Percentiles rank a stretch among this genome's conserved stretches.
phyloP scores from a whole-genome alignment of 53 echinoderm and acorn worm genomes.

The Mesocentrotus franciscanus region DNA sequence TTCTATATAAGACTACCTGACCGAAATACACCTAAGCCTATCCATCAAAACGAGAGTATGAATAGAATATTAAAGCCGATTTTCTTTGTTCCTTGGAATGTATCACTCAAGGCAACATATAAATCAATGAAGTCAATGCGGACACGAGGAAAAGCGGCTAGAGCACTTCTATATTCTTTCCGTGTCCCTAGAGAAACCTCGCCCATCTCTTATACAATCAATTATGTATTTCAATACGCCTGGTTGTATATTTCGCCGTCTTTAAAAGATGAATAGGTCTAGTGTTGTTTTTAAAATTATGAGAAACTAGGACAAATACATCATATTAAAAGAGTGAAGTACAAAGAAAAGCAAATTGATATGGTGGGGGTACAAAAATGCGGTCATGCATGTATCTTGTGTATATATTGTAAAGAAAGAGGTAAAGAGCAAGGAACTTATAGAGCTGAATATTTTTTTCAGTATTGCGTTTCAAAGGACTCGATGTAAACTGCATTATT shows the following conservation, averaged over 20 bases:
- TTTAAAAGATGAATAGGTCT: neutral
- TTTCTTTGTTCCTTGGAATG: neutral
- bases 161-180: neutral
- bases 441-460: neutral
- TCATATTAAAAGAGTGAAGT: neutral
- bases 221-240: neutral
- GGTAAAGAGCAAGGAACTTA: neutral
- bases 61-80: neutral
- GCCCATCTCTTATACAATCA: neutral
- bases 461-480: no score
- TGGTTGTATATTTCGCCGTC: neutral
- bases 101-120: neutral
- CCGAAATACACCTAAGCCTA: neutral
- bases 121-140: neutral
- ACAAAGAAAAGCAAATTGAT: neutral
- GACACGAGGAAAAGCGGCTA: neutral
- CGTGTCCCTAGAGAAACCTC: neutral
- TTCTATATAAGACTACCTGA: neutral
- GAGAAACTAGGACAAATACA: neutral
- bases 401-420: neutral
- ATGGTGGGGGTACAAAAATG: neutral
- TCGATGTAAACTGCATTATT: neutral
- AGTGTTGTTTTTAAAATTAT: neutral
- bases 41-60: neutral
- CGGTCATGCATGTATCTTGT: neutral